Evolutionary conservation across 2,113 vertebrate genomes (phyloP), one percentile per base, ranked within the genome.

Genomic region (Morone chrysops): DNA sequence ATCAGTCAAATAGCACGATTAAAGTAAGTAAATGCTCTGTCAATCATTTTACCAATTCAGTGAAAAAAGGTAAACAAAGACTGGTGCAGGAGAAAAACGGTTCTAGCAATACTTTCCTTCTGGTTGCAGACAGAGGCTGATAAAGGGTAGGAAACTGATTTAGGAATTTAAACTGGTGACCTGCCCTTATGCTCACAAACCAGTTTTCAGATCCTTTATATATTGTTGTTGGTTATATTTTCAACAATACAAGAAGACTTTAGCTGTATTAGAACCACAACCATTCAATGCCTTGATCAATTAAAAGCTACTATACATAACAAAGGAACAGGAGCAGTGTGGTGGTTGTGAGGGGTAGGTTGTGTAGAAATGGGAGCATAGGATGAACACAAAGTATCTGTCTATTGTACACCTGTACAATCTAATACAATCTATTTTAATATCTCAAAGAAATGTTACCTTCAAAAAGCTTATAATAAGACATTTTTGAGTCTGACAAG

Each of bases 301-400:
- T 73, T 41, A n/a, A 57, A 56, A 63, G 18, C 51, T 65, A 3
- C 31, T 36, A 31, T 67, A 66, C 51, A 65, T 48, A 60, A 38
- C 18, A 14, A 1, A 6, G 47, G n/a, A 56, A 65, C 1, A 13
- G 60, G 48, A 53, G 40, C 31, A 40, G 45, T 14, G 56, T 57
- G 22, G 11, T 25, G 10, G 25, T 14, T 3, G 3, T 18, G 36
- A 65, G n/a, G 2, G 41, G 11, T n/a, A 9, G 31, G 53, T 18
- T 59, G n/a, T 56, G 50, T 22, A 16, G 16, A 18, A 10, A 4
- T 43, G 17, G 65, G 20, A 14, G 11, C 51, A 41, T 11, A 0
- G 20, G 13, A 5, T 18, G 53, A 36, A 65, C 9, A n/a, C 36
- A 36, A 31, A 5, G 57, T 17, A 36, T 60, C 25, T 7, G 31